Evolutionary conservation across 2,797 vertebrate species (phyloP), one percentile per base, ranked within the genome.

Genomic region (Helarctos malayanus): DNA sequence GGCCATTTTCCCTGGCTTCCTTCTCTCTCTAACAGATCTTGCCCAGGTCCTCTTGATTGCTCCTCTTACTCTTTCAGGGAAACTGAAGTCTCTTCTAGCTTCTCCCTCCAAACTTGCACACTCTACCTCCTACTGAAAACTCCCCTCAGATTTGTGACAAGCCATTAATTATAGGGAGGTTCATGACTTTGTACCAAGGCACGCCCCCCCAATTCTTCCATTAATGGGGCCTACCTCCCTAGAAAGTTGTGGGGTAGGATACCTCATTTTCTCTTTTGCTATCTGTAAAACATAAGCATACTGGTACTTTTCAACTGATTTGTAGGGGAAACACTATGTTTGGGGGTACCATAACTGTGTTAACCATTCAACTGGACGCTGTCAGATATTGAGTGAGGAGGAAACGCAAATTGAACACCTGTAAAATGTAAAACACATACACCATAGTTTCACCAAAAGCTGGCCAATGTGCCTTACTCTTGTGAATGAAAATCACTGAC

Each of bases 171-270:
- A 92, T 65, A 86, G 41, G 85, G 29, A 97, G 35, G 38, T 93
- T 93, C 35, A 87, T 95, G 69, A 93, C 86, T 93, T 93, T 79
- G 45, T 93, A 88, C 52, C 79, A 95, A 97, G 75, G 23, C 16
- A 5, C 3, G 19, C 19, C 35, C 23, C 47, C 45, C 13, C 59
- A 73, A 80, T 8, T 38, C 35, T 81, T 93, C 61, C 49, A 9
- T 68, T 91, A 91, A 91, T 19, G 90, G 49, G 35, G 18, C 87
- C 71, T 57, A 83, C 16, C 25, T 69, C 56, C 71, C 96, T 76
- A 84, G 57, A 95, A 88, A 96, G 38, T 41, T 89, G 10, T 71
- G 54, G 41, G 35, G 1, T 78, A 38, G 65, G 63, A 76, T 65
- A 89, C 91, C 35, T 76, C 86, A 87, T 91, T 93, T 94, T 83